Evolutionary conservation across 1,140 invertebrate genomes (phyloP).

Genomic region (Drosophila lacertosa): DNA sequence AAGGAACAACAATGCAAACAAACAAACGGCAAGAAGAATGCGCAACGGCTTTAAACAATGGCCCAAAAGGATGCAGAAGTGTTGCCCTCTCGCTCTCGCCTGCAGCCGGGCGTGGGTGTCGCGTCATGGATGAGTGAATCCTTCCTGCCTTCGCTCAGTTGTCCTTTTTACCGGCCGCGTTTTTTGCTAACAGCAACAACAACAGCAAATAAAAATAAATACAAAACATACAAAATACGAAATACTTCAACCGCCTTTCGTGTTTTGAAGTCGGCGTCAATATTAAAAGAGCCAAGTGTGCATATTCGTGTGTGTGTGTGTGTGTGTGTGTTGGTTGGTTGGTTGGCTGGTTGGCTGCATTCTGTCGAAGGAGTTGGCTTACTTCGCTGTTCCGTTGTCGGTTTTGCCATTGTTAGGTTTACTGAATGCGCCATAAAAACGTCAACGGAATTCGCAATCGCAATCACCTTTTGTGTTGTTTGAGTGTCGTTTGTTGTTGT

Average conservation of each 20-base stretch:
- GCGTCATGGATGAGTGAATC: constrained; percentile 71
- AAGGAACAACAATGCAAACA: constrained; percentile 42
- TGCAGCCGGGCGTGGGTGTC: constrained; percentile 25
- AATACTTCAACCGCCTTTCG: constrained; percentile 26
- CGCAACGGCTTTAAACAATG: constrained; percentile 36
- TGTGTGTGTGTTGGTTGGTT: constrained; percentile 2
- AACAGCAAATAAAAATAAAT: constrained; percentile 1
- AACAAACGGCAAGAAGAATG: constrained; percentile 26
- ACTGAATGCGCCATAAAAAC: constrained; percentile 81
- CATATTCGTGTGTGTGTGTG: constrained; percentile 30
- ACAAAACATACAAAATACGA: no score
- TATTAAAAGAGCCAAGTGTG: constrained; percentile 46
- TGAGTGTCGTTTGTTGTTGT: constrained; percentile 57
- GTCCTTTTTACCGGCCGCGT: constrained; percentile 19
- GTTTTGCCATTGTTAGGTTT: constrained; percentile 64
- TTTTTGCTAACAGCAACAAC: neutral
- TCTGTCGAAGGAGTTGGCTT: constrained; percentile 60
- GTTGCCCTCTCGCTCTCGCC: no score
- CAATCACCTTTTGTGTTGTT: constrained; percentile 77
- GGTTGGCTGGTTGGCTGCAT: constrained; percentile 29
- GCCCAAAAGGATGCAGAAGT: constrained; percentile 9
- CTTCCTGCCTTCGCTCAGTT: constrained; percentile 41
- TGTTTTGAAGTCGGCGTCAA: constrained; percentile 34
- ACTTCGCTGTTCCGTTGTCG: constrained; percentile 50
- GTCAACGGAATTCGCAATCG: constrained; percentile 81